phyloP scores from a whole-genome alignment of 1,140 invertebrate genomes.

The Ectropis grisescens region DNA sequence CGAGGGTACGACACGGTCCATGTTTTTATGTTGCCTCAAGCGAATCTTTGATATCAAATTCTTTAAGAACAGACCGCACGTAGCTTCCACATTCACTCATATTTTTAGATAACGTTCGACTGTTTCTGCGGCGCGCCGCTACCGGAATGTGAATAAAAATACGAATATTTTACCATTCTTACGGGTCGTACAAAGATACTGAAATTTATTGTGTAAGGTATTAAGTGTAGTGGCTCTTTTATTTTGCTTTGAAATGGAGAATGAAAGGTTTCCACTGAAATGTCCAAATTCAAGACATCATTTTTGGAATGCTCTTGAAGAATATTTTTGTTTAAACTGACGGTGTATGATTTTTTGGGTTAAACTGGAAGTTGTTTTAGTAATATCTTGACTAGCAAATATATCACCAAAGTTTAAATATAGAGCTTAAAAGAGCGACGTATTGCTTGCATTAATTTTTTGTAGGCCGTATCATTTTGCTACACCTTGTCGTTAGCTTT shows the following conservation, averaged over 20 bases:
- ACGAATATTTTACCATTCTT: slow-evolving; percentile 33
- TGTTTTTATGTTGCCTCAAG: slow-evolving; percentile 19
- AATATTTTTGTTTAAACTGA: too few relatives aligned
- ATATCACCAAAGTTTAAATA: too few relatives aligned
- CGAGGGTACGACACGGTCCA: too few relatives aligned
- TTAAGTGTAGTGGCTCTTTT: neutral
- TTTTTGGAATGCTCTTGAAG: too few relatives aligned
- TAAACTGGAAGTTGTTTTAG: too few relatives aligned
- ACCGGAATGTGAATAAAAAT: slow-evolving; percentile 43
- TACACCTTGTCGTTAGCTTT: too few relatives aligned
- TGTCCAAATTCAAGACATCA: too few relatives aligned
- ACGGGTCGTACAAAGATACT: slow-evolving; percentile 19
- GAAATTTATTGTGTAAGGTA: slow-evolving; percentile 20
- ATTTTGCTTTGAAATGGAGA: slow-evolving; percentile 2
- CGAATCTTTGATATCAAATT: slow-evolving; percentile 59
- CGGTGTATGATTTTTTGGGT: too few relatives aligned
- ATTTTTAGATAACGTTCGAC: slow-evolving; percentile 59
- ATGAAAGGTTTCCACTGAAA: neutral
- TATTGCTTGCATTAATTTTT: too few relatives aligned
- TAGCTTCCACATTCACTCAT: slow-evolving; percentile 42
- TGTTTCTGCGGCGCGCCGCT: slow-evolving; percentile 27
- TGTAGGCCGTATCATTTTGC: too few relatives aligned
- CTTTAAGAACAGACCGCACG: slow-evolving; percentile 52
- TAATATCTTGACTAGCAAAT: too few relatives aligned
- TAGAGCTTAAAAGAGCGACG: too few relatives aligned